Evolutionary conservation across 1,140 invertebrate species (phyloP), one percentile per base, ranked within the genome.

Genomic region (Diploscapter pachys): DNA sequence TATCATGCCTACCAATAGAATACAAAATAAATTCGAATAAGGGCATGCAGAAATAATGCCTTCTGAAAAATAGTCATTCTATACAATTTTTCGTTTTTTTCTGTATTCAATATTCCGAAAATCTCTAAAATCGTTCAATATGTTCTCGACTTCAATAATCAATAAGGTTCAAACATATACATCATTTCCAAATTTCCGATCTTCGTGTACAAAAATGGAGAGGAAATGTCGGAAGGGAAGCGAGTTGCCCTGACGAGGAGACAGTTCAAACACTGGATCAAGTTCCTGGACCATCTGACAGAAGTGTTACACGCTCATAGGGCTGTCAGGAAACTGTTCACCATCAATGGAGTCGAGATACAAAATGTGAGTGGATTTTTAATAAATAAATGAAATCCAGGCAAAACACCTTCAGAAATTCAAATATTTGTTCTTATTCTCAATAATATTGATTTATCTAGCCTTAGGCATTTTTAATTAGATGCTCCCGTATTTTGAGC

Each of bases 191-290:
- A 31, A 1, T 31, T 31, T 31, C 31, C 0, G 31, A 31, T 31
- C 31, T 31, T 31, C 31, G 63, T 64, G 13, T 64, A 64, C 51
- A 13, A 50, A 31, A 64, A 64, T 64, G 63, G 63, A 5, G 63
- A 64, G 9, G 63, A 64, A 13, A 64, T 48, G 31, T 63, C 65
- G n/a, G 63, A 63, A 11, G 72, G 72, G 9, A 49, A 62, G 53
- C 51, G 57, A 31, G 13, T 73, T 3, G 54, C 67, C 5, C 63
- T 73, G 6, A 73, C 72, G 4, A 31, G 72, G 13, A 73, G 62
- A 50, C 61, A 73, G 54, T 73, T 73, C 72, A 73, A 73, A 66
- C 72, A 73, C 62, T 73, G 72, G 72, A 73, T 73, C 13, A 65
- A 66, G 3, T 73, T 73, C 31, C 62, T 73, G 8, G 72, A 73